Evolutionary conservation across 2,797 vertebrate species (phyloP), one percentile per base, ranked within the genome.

Genomic region (Cephalopachus bancanus): DNA sequence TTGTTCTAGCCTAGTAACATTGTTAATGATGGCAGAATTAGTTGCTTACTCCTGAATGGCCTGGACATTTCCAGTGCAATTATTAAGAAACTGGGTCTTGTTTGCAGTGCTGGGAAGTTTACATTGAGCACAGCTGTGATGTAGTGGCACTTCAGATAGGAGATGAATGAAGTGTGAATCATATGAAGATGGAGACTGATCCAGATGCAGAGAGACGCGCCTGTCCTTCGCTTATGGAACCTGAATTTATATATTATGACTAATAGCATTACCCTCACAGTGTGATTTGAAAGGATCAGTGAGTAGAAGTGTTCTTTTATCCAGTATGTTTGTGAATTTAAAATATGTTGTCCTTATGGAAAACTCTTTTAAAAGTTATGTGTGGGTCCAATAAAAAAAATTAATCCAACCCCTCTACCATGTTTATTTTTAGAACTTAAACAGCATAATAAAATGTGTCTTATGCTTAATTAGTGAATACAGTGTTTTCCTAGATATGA

Each of bases 11-110:
- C 55, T 93, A 76, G 55, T 49, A 60, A 75, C 57, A 7, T 30
- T 93, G 69, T 89, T 85, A 78, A 49, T 57, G 11, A n/a, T 80
- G 84, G 95, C 64, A 88, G 62, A 67, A 53, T 89, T 44, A 53
- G 79, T 71, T 92, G 76, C 88, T 94, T 78, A 28, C 28, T 71
- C 59, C 86, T 93, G 53, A 91, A 87, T 71, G 85, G 92, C 94
- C 95, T 97, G 91, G 59, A 88, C 72, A 30, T 64, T 91, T 91
- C 97, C 96, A 97, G 88, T 94, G 93, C 84, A 89, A 93, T 87
- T n/a, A 0, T 96, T 95, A 95, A 93, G 93, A 26, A 95, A 75
- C 93, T 62, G 75, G 11, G 0, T 55, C 76, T 80, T 89, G 16
- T 97, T 95, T 96, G 81, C 62, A n/a, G 24, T 93, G 79, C 78